phyloP scores from a whole-genome alignment of 2,797 vertebrate genomes.

The Sebastes cheni region DNA sequence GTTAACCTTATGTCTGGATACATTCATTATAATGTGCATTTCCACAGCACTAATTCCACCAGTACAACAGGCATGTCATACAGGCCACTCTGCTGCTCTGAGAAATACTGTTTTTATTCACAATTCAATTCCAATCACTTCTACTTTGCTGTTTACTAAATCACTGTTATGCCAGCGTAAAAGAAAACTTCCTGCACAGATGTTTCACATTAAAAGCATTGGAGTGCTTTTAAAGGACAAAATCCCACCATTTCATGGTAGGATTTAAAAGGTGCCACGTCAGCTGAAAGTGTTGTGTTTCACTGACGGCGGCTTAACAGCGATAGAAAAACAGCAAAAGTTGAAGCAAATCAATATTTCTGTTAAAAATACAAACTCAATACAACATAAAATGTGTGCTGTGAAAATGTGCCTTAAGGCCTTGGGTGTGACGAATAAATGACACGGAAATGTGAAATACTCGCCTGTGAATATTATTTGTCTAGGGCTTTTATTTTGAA shows the following conservation, averaged over 20 bases:
- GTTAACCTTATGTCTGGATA: background rate
- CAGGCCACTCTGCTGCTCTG: background rate
- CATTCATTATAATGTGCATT: background rate
- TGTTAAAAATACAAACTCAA: background rate
- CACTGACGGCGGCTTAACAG: background rate
- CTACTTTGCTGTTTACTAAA: background rate
- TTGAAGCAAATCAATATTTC: background rate
- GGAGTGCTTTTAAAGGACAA: background rate
- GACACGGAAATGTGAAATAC: fast-evolving
- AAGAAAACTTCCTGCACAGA: background rate
- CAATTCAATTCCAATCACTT: background rate
- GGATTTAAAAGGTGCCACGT: background rate
- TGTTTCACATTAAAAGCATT: slow-evolving; percentile 1
- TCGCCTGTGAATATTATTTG: too few relatives aligned
- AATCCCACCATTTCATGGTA: background rate
- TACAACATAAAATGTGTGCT: background rate
- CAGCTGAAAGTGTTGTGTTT: background rate
- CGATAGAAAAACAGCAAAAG: background rate
- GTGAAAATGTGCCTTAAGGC: background rate
- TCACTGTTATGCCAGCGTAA: background rate
- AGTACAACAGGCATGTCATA: background rate
- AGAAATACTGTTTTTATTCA: background rate
- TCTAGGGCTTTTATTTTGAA: too few relatives aligned
- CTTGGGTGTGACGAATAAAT: too few relatives aligned
- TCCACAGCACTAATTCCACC: background rate